phyloP scores from a whole-genome alignment of 2,113 vertebrate genomes.

The Pleuronectes platessa region DNA sequence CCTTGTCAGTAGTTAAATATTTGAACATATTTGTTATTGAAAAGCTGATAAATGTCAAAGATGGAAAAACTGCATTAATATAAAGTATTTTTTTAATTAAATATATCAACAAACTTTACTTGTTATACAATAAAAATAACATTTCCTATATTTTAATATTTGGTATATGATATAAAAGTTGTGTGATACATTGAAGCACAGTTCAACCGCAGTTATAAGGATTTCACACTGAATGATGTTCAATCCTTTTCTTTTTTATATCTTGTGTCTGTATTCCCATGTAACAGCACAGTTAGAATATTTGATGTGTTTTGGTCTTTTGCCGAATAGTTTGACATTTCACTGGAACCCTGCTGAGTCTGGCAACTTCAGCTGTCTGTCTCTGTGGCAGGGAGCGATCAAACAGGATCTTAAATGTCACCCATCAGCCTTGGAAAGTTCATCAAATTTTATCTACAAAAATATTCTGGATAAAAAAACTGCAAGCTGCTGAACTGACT shows the following conservation, averaged over 20 bases:
- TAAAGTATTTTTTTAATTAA: too few species aligned
- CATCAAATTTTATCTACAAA: slow-evolving; percentile 18
- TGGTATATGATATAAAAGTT: too few species aligned
- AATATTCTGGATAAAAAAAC: slow-evolving; percentile 8
- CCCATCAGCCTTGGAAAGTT: slow-evolving; percentile 15
- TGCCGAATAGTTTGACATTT: neutral
- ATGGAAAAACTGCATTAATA: too few species aligned
- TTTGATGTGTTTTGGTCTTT: neutral
- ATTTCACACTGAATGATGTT: too few species aligned
- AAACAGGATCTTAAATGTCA: slow-evolving; percentile 32
- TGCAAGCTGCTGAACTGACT: neutral
- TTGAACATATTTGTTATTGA: neutral
- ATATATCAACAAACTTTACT: neutral
- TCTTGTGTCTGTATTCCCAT: too few species aligned
- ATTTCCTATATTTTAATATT: too few species aligned
- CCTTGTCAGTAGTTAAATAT: neutral
- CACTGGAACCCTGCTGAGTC: neutral
- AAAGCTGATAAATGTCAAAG: neutral
- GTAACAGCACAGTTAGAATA: too few species aligned
- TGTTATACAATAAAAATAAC: neutral
- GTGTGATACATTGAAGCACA: too few species aligned
- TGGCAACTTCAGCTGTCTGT: neutral
- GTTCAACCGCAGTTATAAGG: too few species aligned
- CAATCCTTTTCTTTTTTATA: too few species aligned
- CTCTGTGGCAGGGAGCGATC: neutral